phyloP scores from a whole-genome alignment of 1,140 invertebrate genomes.

The Scylla paramamosain region DNA sequence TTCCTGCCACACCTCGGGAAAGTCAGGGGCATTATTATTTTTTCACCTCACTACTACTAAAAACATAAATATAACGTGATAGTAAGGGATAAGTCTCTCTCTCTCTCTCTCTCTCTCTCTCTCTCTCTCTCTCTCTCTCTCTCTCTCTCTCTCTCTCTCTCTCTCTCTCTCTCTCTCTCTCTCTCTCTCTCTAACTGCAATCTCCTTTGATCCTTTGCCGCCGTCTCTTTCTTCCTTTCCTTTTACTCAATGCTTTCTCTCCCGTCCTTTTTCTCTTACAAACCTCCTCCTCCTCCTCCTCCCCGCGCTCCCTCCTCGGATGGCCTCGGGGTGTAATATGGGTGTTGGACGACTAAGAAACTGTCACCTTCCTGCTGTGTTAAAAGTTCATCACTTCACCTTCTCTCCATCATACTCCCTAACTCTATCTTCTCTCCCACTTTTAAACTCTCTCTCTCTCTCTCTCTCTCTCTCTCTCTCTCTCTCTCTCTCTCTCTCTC shows the following conservation, averaged over 20 bases:
- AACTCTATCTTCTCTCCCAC: not conserved
- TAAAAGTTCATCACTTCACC: not conserved
- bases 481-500: not conserved
- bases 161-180: slow-evolving; percentile 42
- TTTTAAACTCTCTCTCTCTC: slow-evolving; percentile 6
- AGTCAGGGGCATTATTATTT: not conserved
- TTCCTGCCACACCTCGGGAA: not conserved
- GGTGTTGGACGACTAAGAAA: too few species aligned
- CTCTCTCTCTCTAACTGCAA: not conserved
- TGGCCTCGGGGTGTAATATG: not conserved
- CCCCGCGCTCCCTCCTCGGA: not conserved
- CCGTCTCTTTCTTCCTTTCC: slow-evolving; percentile 8
- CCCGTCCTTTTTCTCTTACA: not conserved
- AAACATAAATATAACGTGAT: not conserved
- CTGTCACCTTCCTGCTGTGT: not conserved
- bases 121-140: slow-evolving; percentile 8
- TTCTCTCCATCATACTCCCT: not conserved
- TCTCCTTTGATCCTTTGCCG: not conserved
- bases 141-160: slow-evolving; percentile 31
- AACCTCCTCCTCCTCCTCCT: not conserved
- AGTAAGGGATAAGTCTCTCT: not conserved
- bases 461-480: not conserved
- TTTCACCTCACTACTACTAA: not conserved
- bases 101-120: slow-evolving; percentile 7
- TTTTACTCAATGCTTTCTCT: not conserved